Percentiles rank a stretch among this genome's conserved stretches.
Evolutionary conservation across 2,888 invertebrate genomes (phyloP).

Genomic region (Epicampocera succincta): DNA sequence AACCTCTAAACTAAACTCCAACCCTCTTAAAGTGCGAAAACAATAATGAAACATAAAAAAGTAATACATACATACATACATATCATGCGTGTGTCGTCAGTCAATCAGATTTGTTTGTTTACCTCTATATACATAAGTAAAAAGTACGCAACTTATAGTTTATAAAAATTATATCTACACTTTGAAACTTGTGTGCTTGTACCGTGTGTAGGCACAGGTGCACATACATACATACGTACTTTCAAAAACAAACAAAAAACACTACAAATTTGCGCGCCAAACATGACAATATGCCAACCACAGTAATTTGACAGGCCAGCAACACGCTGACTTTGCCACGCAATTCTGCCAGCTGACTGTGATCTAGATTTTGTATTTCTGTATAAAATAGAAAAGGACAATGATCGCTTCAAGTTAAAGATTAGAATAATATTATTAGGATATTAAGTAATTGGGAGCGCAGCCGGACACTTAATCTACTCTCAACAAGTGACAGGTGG

Average conservation of each 20-base stretch:
- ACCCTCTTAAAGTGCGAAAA: conserved; percentile 33
- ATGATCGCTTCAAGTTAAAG: too few relatives aligned
- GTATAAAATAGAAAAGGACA: not conserved
- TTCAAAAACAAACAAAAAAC: too few relatives aligned
- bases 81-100: conserved; percentile 49
- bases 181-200: not conserved
- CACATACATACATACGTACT: too few relatives aligned
- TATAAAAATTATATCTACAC: not conserved
- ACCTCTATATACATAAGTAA: not conserved
- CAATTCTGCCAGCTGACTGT: not conserved
- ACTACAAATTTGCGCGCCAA: conserved; percentile 30
- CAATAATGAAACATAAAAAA: not conserved
- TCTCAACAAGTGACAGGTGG: too few relatives aligned
- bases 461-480: too few relatives aligned
- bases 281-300: conserved; percentile 35
- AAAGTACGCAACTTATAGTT: conserved; percentile 42
- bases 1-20: conserved; percentile 64
- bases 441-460: too few relatives aligned
- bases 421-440: too few relatives aligned
- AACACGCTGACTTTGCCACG: not conserved
- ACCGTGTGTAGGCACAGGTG: too few relatives aligned
- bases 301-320: not conserved
- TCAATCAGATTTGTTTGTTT: conserved; percentile 27
- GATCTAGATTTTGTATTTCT: not conserved
- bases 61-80: conserved; percentile 27